Conservation (phyloP, 2,113 vertebrate species). For the Glaucidium brasilianum region DNA sequence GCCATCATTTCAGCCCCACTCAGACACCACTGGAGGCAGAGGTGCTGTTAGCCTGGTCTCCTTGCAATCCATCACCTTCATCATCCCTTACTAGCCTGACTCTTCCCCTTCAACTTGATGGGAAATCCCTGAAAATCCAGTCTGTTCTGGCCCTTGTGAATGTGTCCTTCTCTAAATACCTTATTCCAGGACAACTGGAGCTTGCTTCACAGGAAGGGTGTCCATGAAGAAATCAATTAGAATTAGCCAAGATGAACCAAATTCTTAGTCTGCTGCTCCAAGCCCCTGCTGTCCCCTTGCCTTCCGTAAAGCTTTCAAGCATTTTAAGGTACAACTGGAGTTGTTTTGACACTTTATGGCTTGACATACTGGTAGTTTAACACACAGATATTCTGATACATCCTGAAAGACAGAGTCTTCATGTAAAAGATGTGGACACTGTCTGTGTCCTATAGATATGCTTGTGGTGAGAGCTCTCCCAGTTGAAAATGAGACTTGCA, state of each 20-base stretch:
- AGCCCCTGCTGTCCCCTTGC: neutral
- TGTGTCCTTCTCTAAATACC: neutral
- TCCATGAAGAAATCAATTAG: neutral
- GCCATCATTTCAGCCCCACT: neutral
- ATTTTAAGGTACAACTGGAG: neutral
- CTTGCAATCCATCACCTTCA: neutral
- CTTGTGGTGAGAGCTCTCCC: neutral
- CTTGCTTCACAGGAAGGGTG: neutral
- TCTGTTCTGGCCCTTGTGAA: neutral
- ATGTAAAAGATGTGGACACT: neutral
- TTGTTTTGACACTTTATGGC: neutral
- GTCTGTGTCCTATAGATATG: neutral
- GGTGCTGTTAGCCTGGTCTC: neutral
- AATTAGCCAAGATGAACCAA: neutral
- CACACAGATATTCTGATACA: neutral
- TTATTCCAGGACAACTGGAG: neutral
- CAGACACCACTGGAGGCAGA: neutral
- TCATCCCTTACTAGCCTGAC: neutral
- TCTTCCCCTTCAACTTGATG: neutral
- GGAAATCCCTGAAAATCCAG: neutral
- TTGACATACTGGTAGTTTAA: neutral
- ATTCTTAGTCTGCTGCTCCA: neutral
- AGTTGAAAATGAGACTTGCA: neutral
- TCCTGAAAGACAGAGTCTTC: neutral
- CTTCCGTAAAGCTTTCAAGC: neutral